Percentiles rank a stretch among this genome's conserved stretches.
Evolutionary conservation across 2,113 vertebrate genomes (phyloP).

Genomic region (Ardeotis arabs): DNA sequence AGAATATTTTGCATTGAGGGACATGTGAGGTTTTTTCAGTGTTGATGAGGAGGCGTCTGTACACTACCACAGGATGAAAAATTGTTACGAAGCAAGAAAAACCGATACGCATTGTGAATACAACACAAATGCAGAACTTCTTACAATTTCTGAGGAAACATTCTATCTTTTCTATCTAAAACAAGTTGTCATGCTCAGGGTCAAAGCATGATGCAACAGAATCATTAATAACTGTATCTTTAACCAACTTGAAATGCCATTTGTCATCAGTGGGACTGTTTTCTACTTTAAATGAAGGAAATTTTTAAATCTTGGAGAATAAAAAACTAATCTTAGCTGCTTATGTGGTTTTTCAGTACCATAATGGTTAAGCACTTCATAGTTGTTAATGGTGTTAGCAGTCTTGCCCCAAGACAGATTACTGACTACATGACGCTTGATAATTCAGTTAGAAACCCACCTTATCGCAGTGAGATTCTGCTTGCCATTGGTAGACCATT

Average conservation of each 20-base stretch:
- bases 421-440: background rate
- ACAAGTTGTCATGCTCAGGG: background rate
- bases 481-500: background rate
- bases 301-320: background rate
- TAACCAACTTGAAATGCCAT: background rate
- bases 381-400: background rate
- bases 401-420: background rate
- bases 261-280: background rate
- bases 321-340: background rate
- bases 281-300: background rate
- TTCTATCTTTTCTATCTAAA: background rate
- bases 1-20: background rate
- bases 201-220: background rate
- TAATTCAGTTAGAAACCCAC: background rate
- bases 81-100: background rate
- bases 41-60: background rate
- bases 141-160: background rate
- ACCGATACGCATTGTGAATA: background rate
- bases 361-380: background rate
- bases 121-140: background rate
- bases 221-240: background rate
- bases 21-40: accelerated
- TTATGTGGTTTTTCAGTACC: background rate
- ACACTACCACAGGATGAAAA: background rate
- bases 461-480: background rate